A percentile compares a stretch with the other conserved stretches of the same genome.
These are phyloP conservation scores for Acholoe squamosa DNA, from an alignment of 2,888 invertebrate genomes.

Conservation along the genomic window DNA sequence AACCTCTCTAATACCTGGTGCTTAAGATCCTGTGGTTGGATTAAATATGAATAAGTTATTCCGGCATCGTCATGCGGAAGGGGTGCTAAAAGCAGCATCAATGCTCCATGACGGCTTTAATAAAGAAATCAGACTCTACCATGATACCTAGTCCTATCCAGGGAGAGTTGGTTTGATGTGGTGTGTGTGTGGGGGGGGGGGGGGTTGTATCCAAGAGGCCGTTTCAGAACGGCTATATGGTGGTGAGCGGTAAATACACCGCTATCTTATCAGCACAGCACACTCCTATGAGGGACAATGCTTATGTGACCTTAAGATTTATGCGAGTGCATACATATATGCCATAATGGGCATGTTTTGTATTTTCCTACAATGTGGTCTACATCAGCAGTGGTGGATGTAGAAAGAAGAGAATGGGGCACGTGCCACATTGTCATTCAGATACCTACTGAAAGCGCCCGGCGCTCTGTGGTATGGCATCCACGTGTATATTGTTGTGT, in stretches of 20 bases:
- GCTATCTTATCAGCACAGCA: neutral
- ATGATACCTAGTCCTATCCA: neutral
- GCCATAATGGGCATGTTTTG: neutral
- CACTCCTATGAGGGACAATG: neutral
- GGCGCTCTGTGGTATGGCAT: neutral
- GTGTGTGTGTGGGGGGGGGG: neutral
- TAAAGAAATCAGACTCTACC: conserved; percentile 2
- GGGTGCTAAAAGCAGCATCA: conserved; percentile 6
- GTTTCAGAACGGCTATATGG: neutral
- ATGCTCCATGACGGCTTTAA: neutral
- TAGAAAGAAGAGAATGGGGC: neutral
- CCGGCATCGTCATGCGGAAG: neutral
- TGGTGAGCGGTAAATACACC: neutral
- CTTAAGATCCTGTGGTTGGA: conserved; percentile 16
- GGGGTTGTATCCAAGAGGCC: neutral
- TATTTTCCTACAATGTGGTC: neutral
- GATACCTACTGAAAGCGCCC: neutral
- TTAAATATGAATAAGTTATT: conserved; percentile 37
- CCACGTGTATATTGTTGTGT: neutral
- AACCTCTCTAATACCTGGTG: neutral
- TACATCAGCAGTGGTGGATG: neutral
- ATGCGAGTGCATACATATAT: neutral
- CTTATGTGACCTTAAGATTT: neutral
- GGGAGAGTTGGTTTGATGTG: neutral
- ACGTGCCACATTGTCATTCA: conserved; percentile 15